Conservation (phyloP, 2,797 vertebrate species). For the Phalloptychus januarius region DNA sequence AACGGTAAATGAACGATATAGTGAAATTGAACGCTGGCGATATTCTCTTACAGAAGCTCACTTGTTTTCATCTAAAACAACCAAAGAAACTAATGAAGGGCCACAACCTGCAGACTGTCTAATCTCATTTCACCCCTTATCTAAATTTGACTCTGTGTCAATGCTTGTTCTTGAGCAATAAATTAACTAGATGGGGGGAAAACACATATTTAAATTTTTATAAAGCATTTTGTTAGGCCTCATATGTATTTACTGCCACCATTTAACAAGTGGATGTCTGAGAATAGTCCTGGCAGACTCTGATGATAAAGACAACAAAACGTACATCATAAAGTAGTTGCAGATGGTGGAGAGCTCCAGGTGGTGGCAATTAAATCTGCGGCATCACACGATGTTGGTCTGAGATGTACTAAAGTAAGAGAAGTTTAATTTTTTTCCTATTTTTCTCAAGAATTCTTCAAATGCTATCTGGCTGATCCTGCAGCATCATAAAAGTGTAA, state of each 20-base stretch:
- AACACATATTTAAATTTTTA: background rate
- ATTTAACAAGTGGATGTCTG: background rate
- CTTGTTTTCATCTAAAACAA: background rate
- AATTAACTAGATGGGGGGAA: background rate
- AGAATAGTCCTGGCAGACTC: background rate
- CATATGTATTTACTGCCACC: background rate
- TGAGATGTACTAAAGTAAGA: background rate
- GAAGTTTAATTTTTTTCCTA: background rate
- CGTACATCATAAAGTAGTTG: background rate
- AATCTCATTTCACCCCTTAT: background rate
- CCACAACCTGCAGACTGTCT: background rate
- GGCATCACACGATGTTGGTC: background rate
- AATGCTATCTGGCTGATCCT: background rate
- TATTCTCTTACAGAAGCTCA: background rate
- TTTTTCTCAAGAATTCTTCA: background rate
- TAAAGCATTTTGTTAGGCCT: background rate
- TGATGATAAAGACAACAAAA: background rate
- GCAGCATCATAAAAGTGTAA: background rate
- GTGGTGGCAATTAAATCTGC: background rate
- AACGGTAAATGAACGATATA: background rate
- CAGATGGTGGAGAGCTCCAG: background rate
- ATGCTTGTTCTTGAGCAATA: background rate
- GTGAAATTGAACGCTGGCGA: accelerated
- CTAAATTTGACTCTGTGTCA: background rate
- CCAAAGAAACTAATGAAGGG: background rate